A percentile compares a stretch with the other conserved stretches of the same genome.
Evolutionary conservation across 1,140 invertebrate species (phyloP).

Genomic region (Drosophila parvula): DNA sequence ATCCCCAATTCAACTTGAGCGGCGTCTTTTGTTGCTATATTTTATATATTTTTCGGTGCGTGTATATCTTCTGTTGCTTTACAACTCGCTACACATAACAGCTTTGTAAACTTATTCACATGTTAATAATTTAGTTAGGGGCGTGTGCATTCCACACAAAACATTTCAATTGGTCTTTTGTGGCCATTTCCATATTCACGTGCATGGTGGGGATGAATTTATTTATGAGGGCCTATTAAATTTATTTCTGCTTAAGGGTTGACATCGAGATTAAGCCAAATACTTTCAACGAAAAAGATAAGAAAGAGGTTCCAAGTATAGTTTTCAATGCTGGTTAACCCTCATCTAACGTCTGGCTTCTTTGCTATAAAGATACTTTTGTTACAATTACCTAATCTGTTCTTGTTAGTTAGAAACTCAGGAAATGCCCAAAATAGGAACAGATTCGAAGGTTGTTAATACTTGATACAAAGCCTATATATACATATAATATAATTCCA

Average conservation of each 20-base stretch:
- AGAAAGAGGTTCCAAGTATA: background rate
- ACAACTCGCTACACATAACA: constrained; percentile 37
- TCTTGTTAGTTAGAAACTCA: background rate
- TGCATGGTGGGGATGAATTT: constrained; percentile 4
- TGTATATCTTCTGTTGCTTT: constrained; percentile 11
- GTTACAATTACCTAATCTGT: background rate
- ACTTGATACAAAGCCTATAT: background rate
- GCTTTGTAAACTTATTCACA: constrained; percentile 60
- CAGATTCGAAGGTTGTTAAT: background rate
- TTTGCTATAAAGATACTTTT: background rate
- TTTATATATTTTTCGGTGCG: constrained; percentile 4
- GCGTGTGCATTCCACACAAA: constrained; percentile 34
- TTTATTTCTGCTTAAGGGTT: constrained; percentile 16
- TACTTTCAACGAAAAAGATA: background rate
- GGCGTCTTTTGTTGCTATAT: constrained; percentile 24
- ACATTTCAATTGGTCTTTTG: constrained; percentile 38
- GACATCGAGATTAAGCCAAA: background rate
- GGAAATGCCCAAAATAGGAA: background rate
- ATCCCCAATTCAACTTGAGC: constrained; percentile 35
- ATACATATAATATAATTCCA: background rate
- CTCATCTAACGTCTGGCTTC: background rate
- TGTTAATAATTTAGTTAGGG: constrained; percentile 68
- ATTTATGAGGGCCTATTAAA: constrained; percentile 37
- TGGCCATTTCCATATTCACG: constrained; percentile 14
- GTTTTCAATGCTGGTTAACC: constrained; percentile 8